Conservation (phyloP, 2,797 vertebrate genomes). For the Taeniopygia guttata region DNA sequence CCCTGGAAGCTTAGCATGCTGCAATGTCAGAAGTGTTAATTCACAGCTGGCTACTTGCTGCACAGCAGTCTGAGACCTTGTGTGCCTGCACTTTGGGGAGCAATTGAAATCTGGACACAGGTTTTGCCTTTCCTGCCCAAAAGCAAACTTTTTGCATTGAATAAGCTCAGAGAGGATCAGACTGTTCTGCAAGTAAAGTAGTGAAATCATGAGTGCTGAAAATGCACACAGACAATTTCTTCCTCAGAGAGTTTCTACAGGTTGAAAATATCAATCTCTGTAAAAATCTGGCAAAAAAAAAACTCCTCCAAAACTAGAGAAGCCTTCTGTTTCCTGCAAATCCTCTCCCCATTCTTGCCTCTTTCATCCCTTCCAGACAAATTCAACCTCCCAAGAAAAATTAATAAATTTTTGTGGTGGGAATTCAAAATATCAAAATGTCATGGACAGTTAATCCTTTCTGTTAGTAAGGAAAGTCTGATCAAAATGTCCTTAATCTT, state of each 20-base stretch:
- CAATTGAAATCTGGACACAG: neutral
- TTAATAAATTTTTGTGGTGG: neutral
- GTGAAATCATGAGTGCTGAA: neutral
- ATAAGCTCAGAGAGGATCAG: neutral
- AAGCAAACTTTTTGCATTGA: neutral
- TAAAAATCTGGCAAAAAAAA: neutral
- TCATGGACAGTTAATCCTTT: neutral
- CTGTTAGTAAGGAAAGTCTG: neutral
- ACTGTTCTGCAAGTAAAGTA: neutral
- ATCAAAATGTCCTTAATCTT: neutral
- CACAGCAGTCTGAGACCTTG: neutral
- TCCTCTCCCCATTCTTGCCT: neutral
- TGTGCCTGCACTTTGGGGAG: neutral
- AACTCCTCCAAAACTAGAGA: neutral
- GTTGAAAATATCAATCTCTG: neutral
- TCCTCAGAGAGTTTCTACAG: neutral
- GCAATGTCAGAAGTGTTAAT: neutral
- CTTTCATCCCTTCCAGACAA: neutral
- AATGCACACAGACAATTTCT: neutral
- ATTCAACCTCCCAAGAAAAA: neutral
- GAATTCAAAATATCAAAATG: conserved; percentile 1
- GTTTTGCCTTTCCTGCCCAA: neutral
- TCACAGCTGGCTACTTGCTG: neutral
- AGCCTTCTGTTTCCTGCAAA: neutral
- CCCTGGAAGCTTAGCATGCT: neutral